phyloP scores from a whole-genome alignment of 2,113 vertebrate species.

The Callopanchax toddi region DNA sequence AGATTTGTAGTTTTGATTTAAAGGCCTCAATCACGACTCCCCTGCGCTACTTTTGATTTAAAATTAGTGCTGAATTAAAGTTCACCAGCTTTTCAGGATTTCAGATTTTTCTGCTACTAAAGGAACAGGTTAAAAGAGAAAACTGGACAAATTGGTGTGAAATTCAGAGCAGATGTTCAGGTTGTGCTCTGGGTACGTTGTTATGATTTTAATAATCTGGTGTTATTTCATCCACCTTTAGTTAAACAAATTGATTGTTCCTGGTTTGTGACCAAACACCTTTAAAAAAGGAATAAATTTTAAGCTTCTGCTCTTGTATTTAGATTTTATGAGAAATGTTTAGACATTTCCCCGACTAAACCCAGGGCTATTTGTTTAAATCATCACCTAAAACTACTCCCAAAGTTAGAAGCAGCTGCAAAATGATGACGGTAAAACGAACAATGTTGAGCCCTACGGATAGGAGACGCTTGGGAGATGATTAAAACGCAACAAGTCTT shows the following conservation, averaged over 20 bases:
- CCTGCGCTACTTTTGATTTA: too few species aligned
- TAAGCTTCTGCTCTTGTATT: neutral
- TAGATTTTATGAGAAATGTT: neutral
- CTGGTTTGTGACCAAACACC: slow-evolving; percentile 1
- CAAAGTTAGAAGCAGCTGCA: neutral
- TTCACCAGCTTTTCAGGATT: neutral
- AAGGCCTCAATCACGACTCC: too few species aligned
- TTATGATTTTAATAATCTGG: neutral
- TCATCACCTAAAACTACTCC: neutral
- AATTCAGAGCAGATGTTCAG: neutral
- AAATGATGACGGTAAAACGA: neutral
- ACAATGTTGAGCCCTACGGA: neutral
- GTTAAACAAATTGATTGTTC: neutral
- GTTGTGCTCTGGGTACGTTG: neutral
- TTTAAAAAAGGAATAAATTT: slow-evolving; percentile 17
- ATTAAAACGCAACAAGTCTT: neutral
- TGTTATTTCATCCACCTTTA: neutral
- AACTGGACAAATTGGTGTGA: neutral
- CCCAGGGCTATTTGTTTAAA: neutral
- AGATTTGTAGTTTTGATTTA: too few species aligned
- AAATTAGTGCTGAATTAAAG: too few species aligned
- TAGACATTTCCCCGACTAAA: neutral
- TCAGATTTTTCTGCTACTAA: neutral
- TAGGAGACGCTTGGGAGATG: slow-evolving; percentile 8
- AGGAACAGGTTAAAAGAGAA: neutral